Percentiles rank a stretch among this genome's conserved stretches.
Conservation (phyloP, 2,797 vertebrate genomes). For the Hylomyscus alleni region DNA sequence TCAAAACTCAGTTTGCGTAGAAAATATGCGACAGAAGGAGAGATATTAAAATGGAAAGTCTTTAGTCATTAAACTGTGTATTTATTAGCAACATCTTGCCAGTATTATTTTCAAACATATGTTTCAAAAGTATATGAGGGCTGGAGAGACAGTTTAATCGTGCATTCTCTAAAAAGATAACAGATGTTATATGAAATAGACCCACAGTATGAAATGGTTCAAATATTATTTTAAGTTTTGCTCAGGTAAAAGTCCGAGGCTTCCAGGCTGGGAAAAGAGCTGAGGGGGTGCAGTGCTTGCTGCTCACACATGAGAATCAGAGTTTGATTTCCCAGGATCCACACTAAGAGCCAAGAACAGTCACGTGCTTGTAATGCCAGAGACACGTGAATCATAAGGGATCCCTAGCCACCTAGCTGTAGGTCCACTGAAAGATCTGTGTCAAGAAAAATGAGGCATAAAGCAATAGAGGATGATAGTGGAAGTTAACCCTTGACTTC, state of each 20-base stretch:
- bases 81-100: conserved; percentile 31
- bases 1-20: not conserved
- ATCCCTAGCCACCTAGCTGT: not conserved
- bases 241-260: not conserved
- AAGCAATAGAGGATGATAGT: not conserved
- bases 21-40: not conserved
- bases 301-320: not conserved
- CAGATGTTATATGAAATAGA: not conserved
- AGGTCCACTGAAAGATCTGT: not conserved
- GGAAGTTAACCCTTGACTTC: not conserved
- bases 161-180: not conserved
- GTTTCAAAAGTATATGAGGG: not conserved
- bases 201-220: not conserved
- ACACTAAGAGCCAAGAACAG: not conserved
- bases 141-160: no score
- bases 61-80: not conserved
- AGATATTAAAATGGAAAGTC: conserved; percentile 44
- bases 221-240: conserved; percentile 6
- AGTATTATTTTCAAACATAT: conserved; percentile 27
- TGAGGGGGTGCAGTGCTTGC: not conserved
- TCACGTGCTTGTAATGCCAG: no score
- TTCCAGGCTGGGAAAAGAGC: not conserved
- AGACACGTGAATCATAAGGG: not conserved
- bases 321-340: not conserved
- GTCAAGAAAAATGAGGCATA: not conserved